These are phyloP conservation scores for Marmota flaviventris DNA, from an alignment of 2,113 vertebrate genomes.

Conservation along the genomic window DNA sequence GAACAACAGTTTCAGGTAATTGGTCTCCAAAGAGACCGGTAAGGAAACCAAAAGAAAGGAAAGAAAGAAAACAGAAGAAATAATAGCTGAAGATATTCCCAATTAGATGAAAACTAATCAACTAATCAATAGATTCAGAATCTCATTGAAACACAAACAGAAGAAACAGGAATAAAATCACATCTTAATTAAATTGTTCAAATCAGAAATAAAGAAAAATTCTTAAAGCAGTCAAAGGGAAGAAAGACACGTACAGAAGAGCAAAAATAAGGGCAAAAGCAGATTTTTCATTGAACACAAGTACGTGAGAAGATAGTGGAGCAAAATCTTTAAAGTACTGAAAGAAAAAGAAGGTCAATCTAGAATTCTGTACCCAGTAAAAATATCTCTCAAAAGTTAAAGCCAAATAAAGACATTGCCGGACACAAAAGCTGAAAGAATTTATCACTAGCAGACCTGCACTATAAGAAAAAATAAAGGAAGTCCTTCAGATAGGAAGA, in stretches of 20 bases:
- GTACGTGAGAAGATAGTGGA: neutral
- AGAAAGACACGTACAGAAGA: neutral
- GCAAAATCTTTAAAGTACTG: neutral
- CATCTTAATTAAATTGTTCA: neutral
- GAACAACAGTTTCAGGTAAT: neutral
- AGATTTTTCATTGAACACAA: neutral
- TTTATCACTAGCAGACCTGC: neutral
- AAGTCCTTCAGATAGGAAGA: neutral
- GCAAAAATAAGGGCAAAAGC: neutral
- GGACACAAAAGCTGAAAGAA: neutral
- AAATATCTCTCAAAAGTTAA: slow-evolving; percentile 9
- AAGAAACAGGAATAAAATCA: neutral
- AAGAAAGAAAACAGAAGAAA: neutral
- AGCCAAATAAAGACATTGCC: neutral
- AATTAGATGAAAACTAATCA: neutral
- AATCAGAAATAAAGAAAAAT: neutral
- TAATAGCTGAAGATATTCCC: neutral
- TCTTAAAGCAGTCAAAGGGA: neutral
- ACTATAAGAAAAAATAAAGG: neutral
- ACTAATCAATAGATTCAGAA: neutral
- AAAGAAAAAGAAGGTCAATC: neutral
- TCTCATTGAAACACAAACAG: neutral
- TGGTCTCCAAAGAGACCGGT: neutral
- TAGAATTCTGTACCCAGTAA: neutral
- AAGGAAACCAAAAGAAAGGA: neutral